Evolutionary conservation across 2,113 vertebrate genomes (phyloP), one percentile per base, ranked within the genome.

Genomic region (Oncorhynchus clarkii): DNA sequence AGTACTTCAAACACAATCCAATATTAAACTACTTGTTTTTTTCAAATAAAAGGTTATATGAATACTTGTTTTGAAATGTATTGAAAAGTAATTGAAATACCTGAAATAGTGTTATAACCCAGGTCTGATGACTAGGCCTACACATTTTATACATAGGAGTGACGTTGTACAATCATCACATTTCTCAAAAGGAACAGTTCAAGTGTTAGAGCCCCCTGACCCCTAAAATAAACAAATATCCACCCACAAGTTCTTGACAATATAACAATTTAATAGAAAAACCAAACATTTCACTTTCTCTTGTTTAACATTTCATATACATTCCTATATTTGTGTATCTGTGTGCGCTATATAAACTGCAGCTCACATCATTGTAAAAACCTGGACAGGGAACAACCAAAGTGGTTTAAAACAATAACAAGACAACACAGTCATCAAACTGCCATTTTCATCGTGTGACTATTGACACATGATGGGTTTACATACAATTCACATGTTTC

Each of bases 181-280:
- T 14, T 45, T 45, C 51, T 54, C 4, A 54, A 54, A 54, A 54
- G 16, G 16, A 54, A 54, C 51, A 5, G 51, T 54, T 16, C 14
- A 18, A 54, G 18, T 54, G 51, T 54, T 16, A 16, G 4, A 51
- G 49, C 14, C 14, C 49, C 39, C 14, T 0, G 16, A 54, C 4
- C 51, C 16, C 51, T 5, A 16, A 54, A 54, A 54, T 5, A 54
- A 54, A 54, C 3, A 4, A 45, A 45, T 18, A 54, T 54, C 16
- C 1, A 54, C 51, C 3, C 51, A 54, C 51, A 16, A 51, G 4
- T 74, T 84, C 83, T 82, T 75, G 67, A 89, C 88, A 90, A 90
- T 88, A 88, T 88, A 93, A 88, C 86, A 92, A 92, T 94, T 94
- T 93, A 94, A 89, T 93, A 93, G 74, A 94, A 94, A 94, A 92